Evolutionary conservation across 2,888 invertebrate species (phyloP), one percentile per base, ranked within the genome.

Genomic region (Melanotus villosus): DNA sequence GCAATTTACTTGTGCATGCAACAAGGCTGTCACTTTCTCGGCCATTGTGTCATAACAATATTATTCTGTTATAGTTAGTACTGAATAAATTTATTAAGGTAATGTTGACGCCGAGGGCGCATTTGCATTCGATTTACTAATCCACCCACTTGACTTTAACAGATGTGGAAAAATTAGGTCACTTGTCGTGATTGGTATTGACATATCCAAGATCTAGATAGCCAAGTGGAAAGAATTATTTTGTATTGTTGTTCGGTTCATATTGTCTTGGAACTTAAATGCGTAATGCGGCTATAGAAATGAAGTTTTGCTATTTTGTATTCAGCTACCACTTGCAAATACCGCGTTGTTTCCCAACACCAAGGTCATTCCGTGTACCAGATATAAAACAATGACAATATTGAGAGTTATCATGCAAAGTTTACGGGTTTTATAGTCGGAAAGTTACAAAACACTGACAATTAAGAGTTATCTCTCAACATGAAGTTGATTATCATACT

Each of bases 181-280:
- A 62, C 62, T 62, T 62, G 62, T 62, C 62, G 62, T 62, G 62
- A 62, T 62, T 62, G 62, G 47, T 62, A 62, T 62, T 62, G 62
- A 62, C 62, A 50, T 50, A 62, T 62, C 32, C 50, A 30, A 62
- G 62, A 62, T 62, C 34, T 62, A 62, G 34, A 62, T 45, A 62
- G 41, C 41, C 43, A 32, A n/a, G 36, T n/a, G 56, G 26, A 58
- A 45, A 26, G 47, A 47, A 47, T 47, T 47, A 47, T 26, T 47
- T 14, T 14, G 47, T 26, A 47, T 47, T 47, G 47, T 47, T 43
- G 47, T 26, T 47, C 4, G 21, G 21, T 21, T 26, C 2, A 19
- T 19, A 43, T 43, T 43, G 43, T 43, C 43, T 43, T 10, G 19
- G 10, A 43, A 43, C 7, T 18, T n/a, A n/a, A 47, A 47, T 26